Base-by-base conservation (phyloP, 2,797 vertebrate genomes). In the Heliangelus exortis region DNA sequence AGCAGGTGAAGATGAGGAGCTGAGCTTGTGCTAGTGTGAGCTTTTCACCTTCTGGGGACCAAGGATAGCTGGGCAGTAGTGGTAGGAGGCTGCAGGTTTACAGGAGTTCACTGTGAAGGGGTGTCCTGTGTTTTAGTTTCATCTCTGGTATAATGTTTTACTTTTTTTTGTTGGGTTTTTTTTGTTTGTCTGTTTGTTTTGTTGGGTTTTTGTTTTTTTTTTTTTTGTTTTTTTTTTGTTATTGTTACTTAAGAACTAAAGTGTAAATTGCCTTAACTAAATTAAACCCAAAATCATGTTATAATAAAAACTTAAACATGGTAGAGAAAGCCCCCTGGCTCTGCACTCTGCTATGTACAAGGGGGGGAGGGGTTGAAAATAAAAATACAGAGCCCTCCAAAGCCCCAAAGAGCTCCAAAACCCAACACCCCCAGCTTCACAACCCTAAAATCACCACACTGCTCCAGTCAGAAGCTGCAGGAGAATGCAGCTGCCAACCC, bases 211-310 rank as follows among this genome's bases (percentile, higher is more conserved):
- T 10, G 88, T 72, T 29, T 79, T 85, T 11, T 22, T 48, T 12
- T 48, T 9, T 48, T 48, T 48, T 36, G 22, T 50, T 23, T 50
- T 29, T 10, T 88, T 72, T 29, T 79, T 85, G 33, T 2, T 41
- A 28, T 93, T 75, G 93, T 97, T 95, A 95, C 92, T 95, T 93
- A 69, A 96, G 84, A 97, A 96, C 96, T 89, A 96, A 95, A 96
- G 79, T 96, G 96, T 96, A 97, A 97, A 97, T 92, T 97, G 92
- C 95, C 94, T 97, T 97, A 97, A 97, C 94, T 97, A 97, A 98
- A 96, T 98, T 97, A 97, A 97, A 93, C 54, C 97, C 90, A 84
- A 92, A 91, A 85, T 89, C 67, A 85, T 95, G 94, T 89, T 92
- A 74, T 28, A 88, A 80, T 92, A 84, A 96, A 97, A 95, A 88